Percentiles rank a stretch among this genome's conserved stretches.
Evolutionary conservation across 2,888 invertebrate species (phyloP).

Genomic region (Synergus itoensis): DNA sequence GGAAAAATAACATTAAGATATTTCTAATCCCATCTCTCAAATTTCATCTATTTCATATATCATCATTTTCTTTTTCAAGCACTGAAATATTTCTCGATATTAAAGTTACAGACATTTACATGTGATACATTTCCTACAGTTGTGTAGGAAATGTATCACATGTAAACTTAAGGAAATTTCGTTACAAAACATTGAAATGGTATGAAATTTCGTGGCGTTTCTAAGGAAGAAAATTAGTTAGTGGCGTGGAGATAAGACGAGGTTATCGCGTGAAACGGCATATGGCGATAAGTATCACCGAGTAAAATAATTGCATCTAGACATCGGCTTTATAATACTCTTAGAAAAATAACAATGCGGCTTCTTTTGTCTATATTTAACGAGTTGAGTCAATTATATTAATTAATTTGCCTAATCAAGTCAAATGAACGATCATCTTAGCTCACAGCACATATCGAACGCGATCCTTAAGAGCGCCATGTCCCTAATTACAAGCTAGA

Average conservation of each 20-base stretch:
- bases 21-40: background rate
- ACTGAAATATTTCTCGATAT: background rate
- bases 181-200: background rate
- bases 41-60: background rate
- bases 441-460: slow-evolving; percentile 49
- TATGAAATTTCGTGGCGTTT: slow-evolving; percentile 53
- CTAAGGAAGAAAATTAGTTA: slow-evolving; percentile 46
- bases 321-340: slow-evolving; percentile 46
- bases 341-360: slow-evolving; percentile 26
- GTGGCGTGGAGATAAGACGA: slow-evolving; percentile 49
- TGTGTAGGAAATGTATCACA: background rate
- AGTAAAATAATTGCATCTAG: slow-evolving; percentile 51
- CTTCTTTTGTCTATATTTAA: slow-evolving; percentile 60
- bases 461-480: slow-evolving; percentile 46
- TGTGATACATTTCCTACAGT: too few relatives aligned
- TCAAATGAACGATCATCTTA: slow-evolving; percentile 66
- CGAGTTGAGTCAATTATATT: slow-evolving; percentile 75
- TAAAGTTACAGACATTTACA: background rate
- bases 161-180: too few relatives aligned
- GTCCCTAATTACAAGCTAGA: slow-evolving; percentile 59
- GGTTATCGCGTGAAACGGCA: slow-evolving; percentile 56
- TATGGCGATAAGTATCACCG: slow-evolving; percentile 15
- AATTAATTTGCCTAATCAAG: slow-evolving; percentile 74
- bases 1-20: background rate
- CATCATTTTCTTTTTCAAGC: background rate